Conservation (phyloP, 2,113 vertebrate genomes). For the Xiphophorus couchianus region DNA sequence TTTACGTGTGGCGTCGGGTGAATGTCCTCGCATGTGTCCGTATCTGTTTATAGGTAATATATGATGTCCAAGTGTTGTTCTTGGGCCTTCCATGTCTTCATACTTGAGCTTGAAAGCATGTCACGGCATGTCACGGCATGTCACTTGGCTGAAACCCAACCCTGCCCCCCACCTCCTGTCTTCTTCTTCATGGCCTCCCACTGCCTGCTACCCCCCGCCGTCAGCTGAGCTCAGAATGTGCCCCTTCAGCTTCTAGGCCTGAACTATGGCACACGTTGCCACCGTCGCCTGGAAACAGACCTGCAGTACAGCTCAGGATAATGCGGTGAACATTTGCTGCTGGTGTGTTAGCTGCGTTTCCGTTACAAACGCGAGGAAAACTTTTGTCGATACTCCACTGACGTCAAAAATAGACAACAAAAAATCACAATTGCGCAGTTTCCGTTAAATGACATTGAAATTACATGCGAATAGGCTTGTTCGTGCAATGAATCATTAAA, state of each 20-base stretch:
- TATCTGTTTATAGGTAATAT: conserved; percentile 20
- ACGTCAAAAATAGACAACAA: no score
- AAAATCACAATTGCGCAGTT: no score
- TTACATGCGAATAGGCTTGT: no score
- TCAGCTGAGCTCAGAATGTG: conserved; percentile 48
- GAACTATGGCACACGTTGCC: conserved; percentile 53
- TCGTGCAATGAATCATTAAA: no score
- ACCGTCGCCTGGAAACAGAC: conserved; percentile 26
- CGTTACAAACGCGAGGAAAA: no score
- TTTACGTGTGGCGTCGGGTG: conserved; percentile 18
- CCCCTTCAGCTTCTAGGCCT: conserved; percentile 51
- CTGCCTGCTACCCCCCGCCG: not conserved
- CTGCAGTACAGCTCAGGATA: not conserved
- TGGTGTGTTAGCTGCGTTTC: not conserved
- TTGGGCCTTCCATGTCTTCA: conserved; percentile 32
- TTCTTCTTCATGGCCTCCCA: not conserved
- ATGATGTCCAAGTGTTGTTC: conserved; percentile 22
- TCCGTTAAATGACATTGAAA: no score
- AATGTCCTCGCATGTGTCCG: not conserved
- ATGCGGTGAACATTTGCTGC: not conserved
- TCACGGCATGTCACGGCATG: conserved; percentile 61
- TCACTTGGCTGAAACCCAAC: conserved; percentile 51
- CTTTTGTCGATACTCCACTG: no score
- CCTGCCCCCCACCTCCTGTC: not conserved
- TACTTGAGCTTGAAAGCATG: conserved; percentile 50